Conservation (phyloP, 2,113 vertebrate genomes). For the Heliornis fulica region DNA sequence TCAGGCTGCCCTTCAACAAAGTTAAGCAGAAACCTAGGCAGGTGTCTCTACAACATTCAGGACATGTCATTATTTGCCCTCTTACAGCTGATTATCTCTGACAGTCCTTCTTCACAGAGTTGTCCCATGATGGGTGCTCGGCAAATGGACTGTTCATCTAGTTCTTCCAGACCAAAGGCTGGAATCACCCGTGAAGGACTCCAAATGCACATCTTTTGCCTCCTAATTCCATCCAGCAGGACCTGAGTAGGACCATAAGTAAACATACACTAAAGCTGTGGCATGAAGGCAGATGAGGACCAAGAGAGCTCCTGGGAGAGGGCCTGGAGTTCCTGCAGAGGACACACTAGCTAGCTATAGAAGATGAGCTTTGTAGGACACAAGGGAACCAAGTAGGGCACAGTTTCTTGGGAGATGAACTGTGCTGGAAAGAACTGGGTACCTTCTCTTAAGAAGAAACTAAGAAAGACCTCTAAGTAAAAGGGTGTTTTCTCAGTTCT, state of each 20-base stretch:
- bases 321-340: neutral
- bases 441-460: neutral
- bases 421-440: neutral
- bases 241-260: neutral
- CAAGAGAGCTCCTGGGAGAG: neutral
- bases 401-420: neutral
- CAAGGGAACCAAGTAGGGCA: neutral
- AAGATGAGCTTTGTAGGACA: neutral
- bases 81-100: neutral
- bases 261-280: neutral
- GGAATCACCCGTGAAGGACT: neutral
- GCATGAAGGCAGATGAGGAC: neutral
- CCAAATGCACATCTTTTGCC: rapidly evolving
- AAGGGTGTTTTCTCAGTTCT: neutral
- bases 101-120: neutral
- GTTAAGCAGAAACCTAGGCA: neutral
- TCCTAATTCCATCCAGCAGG: neutral
- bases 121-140: neutral
- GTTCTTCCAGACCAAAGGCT: neutral
- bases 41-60: neutral
- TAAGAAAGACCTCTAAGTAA: neutral
- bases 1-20: neutral
- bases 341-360: rapidly evolving
- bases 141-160: neutral
- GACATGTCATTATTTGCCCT: rapidly evolving